Percentiles rank a stretch among this genome's conserved stretches.
Conservation (phyloP, 2,797 vertebrate genomes). For the Lates japonicus region DNA sequence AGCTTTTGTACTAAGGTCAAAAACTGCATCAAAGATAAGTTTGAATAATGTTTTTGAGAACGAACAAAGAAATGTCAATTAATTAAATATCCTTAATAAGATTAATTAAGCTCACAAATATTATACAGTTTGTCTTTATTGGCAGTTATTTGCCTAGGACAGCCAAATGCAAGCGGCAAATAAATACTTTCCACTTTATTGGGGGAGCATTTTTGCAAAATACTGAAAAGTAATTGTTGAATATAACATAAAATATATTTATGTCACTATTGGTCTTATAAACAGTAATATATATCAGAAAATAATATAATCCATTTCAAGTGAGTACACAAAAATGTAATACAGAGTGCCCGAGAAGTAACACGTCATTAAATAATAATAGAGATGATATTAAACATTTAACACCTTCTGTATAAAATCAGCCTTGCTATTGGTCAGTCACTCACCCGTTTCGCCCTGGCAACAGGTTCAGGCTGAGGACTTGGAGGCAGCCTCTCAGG, state of each 20-base stretch:
- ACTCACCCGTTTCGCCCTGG: slow-evolving; percentile 83
- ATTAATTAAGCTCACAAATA: background rate
- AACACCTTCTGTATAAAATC: background rate
- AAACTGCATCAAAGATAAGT: background rate
- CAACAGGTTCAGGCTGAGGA: slow-evolving; percentile 72
- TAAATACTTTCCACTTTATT: background rate
- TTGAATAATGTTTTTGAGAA: background rate
- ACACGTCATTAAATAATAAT: background rate
- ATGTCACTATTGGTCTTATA: background rate
- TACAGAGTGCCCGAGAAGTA: background rate
- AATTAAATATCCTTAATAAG: background rate
- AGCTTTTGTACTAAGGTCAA: background rate
- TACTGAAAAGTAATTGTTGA: background rate
- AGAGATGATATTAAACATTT: background rate
- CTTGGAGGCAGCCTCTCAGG: slow-evolving; percentile 52
- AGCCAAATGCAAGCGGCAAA: background rate
- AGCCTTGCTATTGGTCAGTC: background rate
- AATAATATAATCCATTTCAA: background rate
- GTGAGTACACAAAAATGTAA: background rate
- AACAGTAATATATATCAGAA: background rate
- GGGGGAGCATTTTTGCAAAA: background rate
- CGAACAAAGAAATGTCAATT: background rate
- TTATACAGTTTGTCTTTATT: too few species aligned
- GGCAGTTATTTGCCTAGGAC: background rate
- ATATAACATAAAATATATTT: background rate